These are phyloP conservation scores for Eudemis profundana DNA, from an alignment of 2,888 invertebrate species.

Conservation along the genomic window DNA sequence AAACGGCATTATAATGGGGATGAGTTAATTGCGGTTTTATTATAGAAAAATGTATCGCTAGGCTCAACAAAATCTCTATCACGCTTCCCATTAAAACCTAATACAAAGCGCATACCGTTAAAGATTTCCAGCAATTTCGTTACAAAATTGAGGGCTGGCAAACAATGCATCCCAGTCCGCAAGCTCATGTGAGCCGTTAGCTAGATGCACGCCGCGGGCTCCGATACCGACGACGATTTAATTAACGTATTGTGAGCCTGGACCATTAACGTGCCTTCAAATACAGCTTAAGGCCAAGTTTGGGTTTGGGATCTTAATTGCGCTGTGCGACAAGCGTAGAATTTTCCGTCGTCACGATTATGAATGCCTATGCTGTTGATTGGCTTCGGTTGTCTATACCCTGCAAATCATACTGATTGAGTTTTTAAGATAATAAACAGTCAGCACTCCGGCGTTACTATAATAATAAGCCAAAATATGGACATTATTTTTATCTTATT, in stretches of 20 bases:
- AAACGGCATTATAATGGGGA: too few species aligned
- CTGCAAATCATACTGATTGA: not conserved
- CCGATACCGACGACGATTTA: constrained; percentile 78
- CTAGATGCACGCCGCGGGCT: constrained; percentile 74
- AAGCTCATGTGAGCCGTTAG: constrained; percentile 63
- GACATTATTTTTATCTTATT: too few species aligned
- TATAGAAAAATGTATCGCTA: too few species aligned
- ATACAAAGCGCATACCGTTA: constrained; percentile 34
- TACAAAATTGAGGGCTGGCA: constrained; percentile 38
- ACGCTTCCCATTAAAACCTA: constrained; percentile 18
- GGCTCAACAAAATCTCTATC: constrained; percentile 6
- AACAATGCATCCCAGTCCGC: constrained; percentile 38
- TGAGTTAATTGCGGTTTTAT: not conserved
- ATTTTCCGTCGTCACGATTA: constrained; percentile 15
- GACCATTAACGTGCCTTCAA: constrained; percentile 70
- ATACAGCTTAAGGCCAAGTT: constrained; percentile 49
- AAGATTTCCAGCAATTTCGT: constrained; percentile 36
- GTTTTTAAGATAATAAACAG: too few species aligned
- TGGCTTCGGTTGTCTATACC: constrained; percentile 4
- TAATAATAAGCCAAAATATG: too few species aligned
- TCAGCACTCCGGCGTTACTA: too few species aligned
- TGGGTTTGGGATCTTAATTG: constrained; percentile 16
- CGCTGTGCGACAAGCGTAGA: constrained; percentile 11
- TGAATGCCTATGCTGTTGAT: constrained; percentile 14
- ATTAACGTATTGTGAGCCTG: constrained; percentile 81